Conservation (phyloP, 64 coral and sea anemone species). For the Pocillopora damicornis region DNA sequence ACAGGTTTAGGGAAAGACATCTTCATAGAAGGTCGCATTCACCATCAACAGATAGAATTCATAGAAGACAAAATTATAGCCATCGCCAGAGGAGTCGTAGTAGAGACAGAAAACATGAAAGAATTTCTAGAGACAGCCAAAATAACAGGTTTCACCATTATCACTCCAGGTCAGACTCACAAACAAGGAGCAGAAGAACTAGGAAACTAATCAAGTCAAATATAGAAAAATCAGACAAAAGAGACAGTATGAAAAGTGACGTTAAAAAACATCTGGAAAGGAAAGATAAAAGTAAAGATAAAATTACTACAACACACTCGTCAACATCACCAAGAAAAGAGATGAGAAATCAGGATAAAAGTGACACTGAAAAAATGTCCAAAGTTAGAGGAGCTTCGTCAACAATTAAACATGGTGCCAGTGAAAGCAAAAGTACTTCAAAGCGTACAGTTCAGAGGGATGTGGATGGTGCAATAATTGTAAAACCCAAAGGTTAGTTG, state of each 20-base stretch:
- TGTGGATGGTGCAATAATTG: background rate
- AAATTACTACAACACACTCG: background rate
- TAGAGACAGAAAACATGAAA: constrained; percentile 14
- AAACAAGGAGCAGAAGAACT: background rate
- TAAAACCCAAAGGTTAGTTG: constrained; percentile 22
- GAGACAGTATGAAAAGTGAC: background rate
- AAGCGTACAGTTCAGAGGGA: background rate
- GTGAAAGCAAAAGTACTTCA: background rate
- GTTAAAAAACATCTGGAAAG: constrained; percentile 7
- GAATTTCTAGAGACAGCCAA: background rate
- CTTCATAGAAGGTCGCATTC: constrained; percentile 8
- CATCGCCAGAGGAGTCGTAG: constrained; percentile 7
- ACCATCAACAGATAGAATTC: background rate
- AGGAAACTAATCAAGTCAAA: background rate
- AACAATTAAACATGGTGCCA: background rate
- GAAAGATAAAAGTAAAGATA: constrained; percentile 13
- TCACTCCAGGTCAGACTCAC: constrained; percentile 11
- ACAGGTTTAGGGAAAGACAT: background rate
- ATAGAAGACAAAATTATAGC: background rate
- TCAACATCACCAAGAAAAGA: constrained; percentile 3
- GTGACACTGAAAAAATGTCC: background rate
- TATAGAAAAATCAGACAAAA: background rate
- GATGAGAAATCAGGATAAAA: background rate
- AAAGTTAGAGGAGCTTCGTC: background rate
- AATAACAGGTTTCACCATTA: constrained; percentile 11